Evolutionary conservation across 2,888 invertebrate genomes (phyloP).

Genomic region (Pecten maximus): DNA sequence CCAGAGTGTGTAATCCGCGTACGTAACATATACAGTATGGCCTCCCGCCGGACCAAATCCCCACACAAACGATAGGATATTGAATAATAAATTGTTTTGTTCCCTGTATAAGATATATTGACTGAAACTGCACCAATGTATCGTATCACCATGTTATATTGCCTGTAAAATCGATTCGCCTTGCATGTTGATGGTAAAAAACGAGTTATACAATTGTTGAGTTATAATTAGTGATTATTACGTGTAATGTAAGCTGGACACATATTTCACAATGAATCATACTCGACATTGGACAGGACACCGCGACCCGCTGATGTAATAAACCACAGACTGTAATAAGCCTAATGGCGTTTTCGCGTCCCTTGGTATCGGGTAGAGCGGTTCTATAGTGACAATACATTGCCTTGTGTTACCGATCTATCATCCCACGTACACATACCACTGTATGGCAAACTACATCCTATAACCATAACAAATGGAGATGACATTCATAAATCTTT

Average conservation of each 20-base stretch:
- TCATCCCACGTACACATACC: not conserved
- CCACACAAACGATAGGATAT: not conserved
- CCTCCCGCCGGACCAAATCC: not conserved
- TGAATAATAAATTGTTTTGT: constrained; percentile 12
- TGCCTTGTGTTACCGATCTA: not conserved
- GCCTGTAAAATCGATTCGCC: not conserved
- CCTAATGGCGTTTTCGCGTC: not conserved
- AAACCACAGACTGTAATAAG: not conserved
- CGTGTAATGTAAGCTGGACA: not conserved
- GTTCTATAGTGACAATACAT: not conserved
- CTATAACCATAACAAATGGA: too few relatives aligned
- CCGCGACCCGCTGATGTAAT: not conserved
- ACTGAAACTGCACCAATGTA: not conserved
- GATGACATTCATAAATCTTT: too few relatives aligned
- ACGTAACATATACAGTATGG: not conserved
- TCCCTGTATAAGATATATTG: not conserved
- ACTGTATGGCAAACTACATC: too few relatives aligned
- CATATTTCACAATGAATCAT: not conserved
- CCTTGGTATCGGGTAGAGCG: not conserved
- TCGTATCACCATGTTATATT: not conserved
- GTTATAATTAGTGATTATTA: not conserved
- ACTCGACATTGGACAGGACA: not conserved
- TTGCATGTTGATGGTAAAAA: not conserved
- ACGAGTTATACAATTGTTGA: not conserved
- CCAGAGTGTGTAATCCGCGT: not conserved